Percentiles rank a stretch among this genome's conserved stretches.
These are phyloP conservation scores for Oscheius sp. DNA, from an alignment of 2,888 invertebrate species.

Conservation along the genomic window DNA sequence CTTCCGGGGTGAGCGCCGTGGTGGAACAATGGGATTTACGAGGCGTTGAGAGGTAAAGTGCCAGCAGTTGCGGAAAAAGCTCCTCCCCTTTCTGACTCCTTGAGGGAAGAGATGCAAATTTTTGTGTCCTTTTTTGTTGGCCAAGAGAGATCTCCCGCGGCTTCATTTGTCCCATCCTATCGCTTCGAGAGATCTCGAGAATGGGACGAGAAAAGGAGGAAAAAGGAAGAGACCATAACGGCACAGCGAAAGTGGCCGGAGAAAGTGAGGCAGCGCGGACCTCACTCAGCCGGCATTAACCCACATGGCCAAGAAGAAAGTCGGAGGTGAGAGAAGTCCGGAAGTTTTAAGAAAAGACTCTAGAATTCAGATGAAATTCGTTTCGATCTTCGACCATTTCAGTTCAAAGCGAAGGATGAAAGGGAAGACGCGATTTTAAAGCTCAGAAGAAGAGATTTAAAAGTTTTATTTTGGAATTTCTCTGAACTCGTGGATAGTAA, in stretches of 20 bases:
- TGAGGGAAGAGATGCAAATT: background rate
- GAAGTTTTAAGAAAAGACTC: no score
- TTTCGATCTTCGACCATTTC: no score
- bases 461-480: no score
- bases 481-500: no score
- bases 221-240: background rate
- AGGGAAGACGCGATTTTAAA: no score
- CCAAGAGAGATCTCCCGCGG: background rate
- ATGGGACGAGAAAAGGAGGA: background rate
- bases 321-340: no score
- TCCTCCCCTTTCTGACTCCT: no score
- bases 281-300: constrained; percentile 17
- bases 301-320: constrained; percentile 5
- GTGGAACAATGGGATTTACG: constrained; percentile 8
- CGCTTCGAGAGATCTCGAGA: background rate
- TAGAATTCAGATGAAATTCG: no score
- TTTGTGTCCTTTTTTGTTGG: background rate
- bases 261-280: constrained; percentile 1
- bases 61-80: background rate
- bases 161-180: background rate
- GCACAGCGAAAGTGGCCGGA: background rate
- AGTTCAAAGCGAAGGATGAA: no score
- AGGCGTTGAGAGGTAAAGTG: background rate
- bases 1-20: background rate
- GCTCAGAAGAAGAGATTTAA: no score